These are phyloP conservation scores for Pyrrhia umbra DNA, from an alignment of 2,888 invertebrate genomes.

Conservation along the genomic window DNA sequence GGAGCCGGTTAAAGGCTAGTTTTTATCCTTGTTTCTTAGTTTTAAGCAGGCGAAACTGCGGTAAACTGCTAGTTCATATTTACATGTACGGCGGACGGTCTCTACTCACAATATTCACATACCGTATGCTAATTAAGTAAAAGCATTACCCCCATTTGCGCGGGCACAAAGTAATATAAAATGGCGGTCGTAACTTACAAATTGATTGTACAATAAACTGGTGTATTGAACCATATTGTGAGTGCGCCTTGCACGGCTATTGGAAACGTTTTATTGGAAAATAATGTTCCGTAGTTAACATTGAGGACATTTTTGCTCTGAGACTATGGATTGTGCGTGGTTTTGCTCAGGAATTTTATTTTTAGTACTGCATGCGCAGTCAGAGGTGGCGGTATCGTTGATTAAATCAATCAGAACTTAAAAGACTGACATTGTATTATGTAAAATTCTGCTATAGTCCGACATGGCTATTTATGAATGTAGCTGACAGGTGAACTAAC, in stretches of 20 bases:
- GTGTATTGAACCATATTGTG: conserved; percentile 39
- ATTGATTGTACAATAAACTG: conserved; percentile 52
- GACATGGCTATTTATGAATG: too few relatives aligned
- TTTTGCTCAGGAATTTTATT: conserved; percentile 8
- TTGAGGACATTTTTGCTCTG: conserved; percentile 46
- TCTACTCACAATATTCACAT: not conserved
- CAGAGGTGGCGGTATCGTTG: too few relatives aligned
- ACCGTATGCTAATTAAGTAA: conserved; percentile 25
- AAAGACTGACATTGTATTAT: too few relatives aligned
- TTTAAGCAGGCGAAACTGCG: too few relatives aligned
- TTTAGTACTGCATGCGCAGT: too few relatives aligned
- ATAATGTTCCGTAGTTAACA: conserved; percentile 52
- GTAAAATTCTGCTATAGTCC: too few relatives aligned
- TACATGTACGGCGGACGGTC: not conserved
- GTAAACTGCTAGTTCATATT: too few relatives aligned
- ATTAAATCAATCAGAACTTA: too few relatives aligned
- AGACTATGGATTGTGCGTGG: conserved; percentile 12
- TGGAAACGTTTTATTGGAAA: conserved; percentile 52
- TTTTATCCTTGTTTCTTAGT: too few relatives aligned
- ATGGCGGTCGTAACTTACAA: conserved; percentile 30
- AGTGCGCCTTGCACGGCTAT: conserved; percentile 33
- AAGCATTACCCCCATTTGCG: conserved; percentile 19
- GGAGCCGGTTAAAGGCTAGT: too few relatives aligned
- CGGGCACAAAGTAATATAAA: conserved; percentile 19
- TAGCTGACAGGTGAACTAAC: too few relatives aligned